Conservation (phyloP, 2,888 invertebrate genomes). For the Dorcus parallelipipedus region DNA sequence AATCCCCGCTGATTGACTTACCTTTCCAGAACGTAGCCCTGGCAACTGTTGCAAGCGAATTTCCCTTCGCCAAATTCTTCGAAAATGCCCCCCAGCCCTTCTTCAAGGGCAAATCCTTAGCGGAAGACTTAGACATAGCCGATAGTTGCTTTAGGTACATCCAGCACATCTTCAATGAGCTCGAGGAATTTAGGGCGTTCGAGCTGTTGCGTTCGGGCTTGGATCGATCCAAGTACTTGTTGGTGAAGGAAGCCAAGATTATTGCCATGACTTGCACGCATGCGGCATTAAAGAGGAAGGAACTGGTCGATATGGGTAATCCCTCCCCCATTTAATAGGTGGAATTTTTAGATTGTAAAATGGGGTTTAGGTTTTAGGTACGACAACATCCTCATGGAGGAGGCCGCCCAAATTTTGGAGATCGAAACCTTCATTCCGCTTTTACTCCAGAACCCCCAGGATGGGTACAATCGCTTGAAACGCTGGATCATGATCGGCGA, state of each 20-base stretch:
- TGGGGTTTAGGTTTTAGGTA: constrained; percentile 79
- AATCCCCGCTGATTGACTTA: neutral
- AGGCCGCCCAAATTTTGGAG: constrained; percentile 97
- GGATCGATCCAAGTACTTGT: constrained; percentile 92
- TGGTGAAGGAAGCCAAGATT: constrained; percentile 98
- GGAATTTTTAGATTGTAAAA: too few relatives aligned
- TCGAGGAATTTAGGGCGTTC: constrained; percentile 98
- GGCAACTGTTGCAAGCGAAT: constrained; percentile 68
- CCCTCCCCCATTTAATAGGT: too few relatives aligned
- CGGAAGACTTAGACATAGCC: constrained; percentile 85
- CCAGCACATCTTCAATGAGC: constrained; percentile 90
- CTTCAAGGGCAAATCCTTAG: constrained; percentile 73
- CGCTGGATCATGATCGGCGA: constrained; percentile 99
- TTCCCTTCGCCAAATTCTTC: constrained; percentile 94
- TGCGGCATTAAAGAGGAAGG: constrained; percentile 93
- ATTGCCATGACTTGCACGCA: constrained; percentile 99
- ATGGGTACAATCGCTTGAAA: constrained; percentile 92
- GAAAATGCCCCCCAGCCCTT: constrained; percentile 89
- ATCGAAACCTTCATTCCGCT: constrained; percentile 99
- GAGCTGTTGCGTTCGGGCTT: constrained; percentile 92
- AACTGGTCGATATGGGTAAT: constrained; percentile 86
- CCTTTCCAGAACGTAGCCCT: constrained; percentile 40
- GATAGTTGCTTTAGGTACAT: constrained; percentile 93
- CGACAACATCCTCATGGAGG: constrained; percentile 99
- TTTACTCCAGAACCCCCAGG: constrained; percentile 96